Percentiles rank a stretch among this genome's conserved stretches.
These are phyloP conservation scores for Orbicella faveolata DNA, from an alignment of 64 coral and sea anemone species.

Conservation along the genomic window DNA sequence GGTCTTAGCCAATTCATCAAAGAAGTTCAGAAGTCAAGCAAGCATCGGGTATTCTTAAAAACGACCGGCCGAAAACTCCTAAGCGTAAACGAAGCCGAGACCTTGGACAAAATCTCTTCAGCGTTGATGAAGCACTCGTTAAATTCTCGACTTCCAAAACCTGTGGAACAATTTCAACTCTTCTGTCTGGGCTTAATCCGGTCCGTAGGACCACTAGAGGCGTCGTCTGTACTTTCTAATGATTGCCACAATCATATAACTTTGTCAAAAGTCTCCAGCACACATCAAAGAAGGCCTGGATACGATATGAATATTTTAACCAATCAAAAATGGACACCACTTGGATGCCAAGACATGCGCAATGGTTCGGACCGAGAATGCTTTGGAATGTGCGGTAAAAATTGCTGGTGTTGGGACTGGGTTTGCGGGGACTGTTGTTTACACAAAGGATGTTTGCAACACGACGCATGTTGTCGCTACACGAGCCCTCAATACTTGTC, in stretches of 20 bases:
- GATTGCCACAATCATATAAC: neutral
- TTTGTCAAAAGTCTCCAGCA: neutral
- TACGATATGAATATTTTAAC: neutral
- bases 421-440: slow-evolving; percentile 61
- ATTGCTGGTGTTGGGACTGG: slow-evolving; percentile 62
- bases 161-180: neutral
- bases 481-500: neutral
- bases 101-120: neutral
- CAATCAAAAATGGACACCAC: neutral
- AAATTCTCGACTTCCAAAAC: neutral
- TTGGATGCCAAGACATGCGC: slow-evolving; percentile 37
- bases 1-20: neutral
- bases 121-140: neutral
- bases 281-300: neutral
- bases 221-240: neutral
- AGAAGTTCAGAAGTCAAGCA: neutral
- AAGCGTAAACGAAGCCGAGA: neutral
- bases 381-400: slow-evolving; percentile 55
- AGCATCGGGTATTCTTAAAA: neutral
- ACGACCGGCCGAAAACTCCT: neutral
- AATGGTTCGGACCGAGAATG: slow-evolving; percentile 6
- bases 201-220: neutral
- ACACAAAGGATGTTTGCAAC: slow-evolving; percentile 51
- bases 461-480: slow-evolving; percentile 48
- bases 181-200: slow-evolving; percentile 2